A percentile compares a stretch with the other conserved stretches of the same genome.
Conservation (phyloP, 2,888 invertebrate species). For the Euclidia mi region DNA sequence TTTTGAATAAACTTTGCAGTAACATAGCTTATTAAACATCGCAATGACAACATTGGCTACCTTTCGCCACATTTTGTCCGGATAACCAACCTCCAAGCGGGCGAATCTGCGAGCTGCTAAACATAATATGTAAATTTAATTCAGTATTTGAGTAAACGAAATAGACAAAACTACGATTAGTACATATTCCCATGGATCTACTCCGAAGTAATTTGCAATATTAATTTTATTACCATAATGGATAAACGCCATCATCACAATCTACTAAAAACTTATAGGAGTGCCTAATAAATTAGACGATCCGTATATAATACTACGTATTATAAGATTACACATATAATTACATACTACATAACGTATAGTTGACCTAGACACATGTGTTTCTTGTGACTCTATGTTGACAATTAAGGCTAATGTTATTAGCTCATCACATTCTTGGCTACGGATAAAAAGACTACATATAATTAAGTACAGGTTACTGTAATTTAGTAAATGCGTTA, state of each 20-base stretch:
- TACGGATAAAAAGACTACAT: not conserved
- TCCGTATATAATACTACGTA: not conserved
- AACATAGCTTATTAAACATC: too few relatives aligned
- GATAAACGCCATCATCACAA: not conserved
- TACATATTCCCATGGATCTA: too few relatives aligned
- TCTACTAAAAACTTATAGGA: not conserved
- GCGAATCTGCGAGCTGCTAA: too few relatives aligned
- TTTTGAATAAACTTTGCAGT: too few relatives aligned
- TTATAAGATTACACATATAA: not conserved
- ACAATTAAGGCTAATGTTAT: slow-evolving; percentile 15
- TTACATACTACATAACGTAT: too few relatives aligned
- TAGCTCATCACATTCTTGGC: slow-evolving; percentile 1
- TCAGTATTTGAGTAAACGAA: too few relatives aligned
- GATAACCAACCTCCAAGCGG: too few relatives aligned
- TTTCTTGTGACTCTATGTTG: slow-evolving; percentile 1
- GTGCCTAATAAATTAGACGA: slow-evolving; percentile 2
- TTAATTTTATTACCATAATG: not conserved
- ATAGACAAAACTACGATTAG: too few relatives aligned
- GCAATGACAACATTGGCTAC: too few relatives aligned
- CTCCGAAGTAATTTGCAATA: not conserved
- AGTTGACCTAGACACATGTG: slow-evolving; percentile 1
- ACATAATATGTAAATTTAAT: too few relatives aligned
- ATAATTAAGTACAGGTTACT: not conserved
- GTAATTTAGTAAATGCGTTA: not conserved
- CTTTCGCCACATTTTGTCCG: too few relatives aligned